phyloP scores from a whole-genome alignment of 2,888 invertebrate genomes.

The Lamellibrachia columna region DNA sequence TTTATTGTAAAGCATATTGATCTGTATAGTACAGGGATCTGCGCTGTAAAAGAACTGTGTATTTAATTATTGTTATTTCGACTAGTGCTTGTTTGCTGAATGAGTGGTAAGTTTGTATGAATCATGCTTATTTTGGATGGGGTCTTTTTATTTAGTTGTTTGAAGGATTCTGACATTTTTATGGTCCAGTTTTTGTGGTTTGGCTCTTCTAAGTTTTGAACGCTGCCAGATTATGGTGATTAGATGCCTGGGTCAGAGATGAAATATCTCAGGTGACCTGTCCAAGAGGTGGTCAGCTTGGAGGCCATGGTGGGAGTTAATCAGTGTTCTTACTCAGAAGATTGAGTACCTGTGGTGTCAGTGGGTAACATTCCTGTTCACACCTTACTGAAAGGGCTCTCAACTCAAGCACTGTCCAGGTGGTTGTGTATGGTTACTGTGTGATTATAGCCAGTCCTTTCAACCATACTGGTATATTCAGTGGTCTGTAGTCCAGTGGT shows the following conservation, averaged over 20 bases:
- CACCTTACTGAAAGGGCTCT: neutral
- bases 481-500: neutral
- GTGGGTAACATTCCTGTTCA: neutral
- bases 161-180: too few species aligned
- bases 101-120: too few species aligned
- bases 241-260: neutral
- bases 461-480: neutral
- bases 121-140: too few species aligned
- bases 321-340: neutral
- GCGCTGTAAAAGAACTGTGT: too few species aligned
- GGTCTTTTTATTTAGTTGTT: too few species aligned
- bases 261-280: neutral
- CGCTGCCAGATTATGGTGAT: too few species aligned
- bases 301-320: neutral
- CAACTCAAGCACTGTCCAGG: neutral
- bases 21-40: too few species aligned
- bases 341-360: neutral
- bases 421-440: neutral
- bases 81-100: too few species aligned
- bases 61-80: too few species aligned
- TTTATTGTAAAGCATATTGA: too few species aligned
- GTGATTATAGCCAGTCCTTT: neutral
- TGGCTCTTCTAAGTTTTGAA: too few species aligned
- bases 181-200: too few species aligned
- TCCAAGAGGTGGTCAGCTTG: neutral